phyloP scores from a whole-genome alignment of 2,888 invertebrate species.

The Thyatira batis region DNA sequence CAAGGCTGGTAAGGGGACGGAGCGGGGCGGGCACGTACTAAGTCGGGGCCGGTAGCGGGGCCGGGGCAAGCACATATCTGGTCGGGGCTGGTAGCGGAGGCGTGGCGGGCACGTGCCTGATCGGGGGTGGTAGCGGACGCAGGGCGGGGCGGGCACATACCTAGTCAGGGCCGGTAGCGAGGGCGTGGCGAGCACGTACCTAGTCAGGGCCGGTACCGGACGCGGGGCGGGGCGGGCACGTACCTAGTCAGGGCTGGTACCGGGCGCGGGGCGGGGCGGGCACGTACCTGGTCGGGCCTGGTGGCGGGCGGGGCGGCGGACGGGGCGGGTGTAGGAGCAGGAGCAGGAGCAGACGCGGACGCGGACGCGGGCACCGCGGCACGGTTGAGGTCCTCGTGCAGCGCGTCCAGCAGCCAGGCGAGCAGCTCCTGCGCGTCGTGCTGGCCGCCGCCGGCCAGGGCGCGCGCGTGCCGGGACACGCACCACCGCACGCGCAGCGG shows the following conservation, averaged over 20 bases:
- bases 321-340: constrained; percentile 74
- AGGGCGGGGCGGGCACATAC: constrained; percentile 85
- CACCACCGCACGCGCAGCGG: constrained; percentile 93
- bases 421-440: constrained; percentile 97
- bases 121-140: constrained; percentile 81
- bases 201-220: constrained; percentile 71
- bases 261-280: constrained; percentile 14
- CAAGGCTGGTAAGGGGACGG: constrained; percentile 4
- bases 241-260: constrained; percentile 84
- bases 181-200: constrained; percentile 1
- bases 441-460: constrained; percentile 94
- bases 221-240: constrained; percentile 93
- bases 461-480: constrained; percentile 92
- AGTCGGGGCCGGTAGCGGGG: constrained; percentile 36
- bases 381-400: constrained; percentile 95
- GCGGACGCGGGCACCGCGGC: constrained; percentile 68
- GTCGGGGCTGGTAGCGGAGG: constrained; percentile 4
- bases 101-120: constrained; percentile 57
- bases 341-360: constrained; percentile 46
- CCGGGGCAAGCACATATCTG: constrained; percentile 79
- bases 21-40: constrained; percentile 56
- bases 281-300: constrained; percentile 3
- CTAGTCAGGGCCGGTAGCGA: constrained; percentile 83
- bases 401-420: constrained; percentile 94
- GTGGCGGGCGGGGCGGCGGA: constrained; percentile 62